These are phyloP conservation scores for Odocoileus virginianus DNA, from an alignment of 2,113 vertebrate species.

Conservation along the genomic window DNA sequence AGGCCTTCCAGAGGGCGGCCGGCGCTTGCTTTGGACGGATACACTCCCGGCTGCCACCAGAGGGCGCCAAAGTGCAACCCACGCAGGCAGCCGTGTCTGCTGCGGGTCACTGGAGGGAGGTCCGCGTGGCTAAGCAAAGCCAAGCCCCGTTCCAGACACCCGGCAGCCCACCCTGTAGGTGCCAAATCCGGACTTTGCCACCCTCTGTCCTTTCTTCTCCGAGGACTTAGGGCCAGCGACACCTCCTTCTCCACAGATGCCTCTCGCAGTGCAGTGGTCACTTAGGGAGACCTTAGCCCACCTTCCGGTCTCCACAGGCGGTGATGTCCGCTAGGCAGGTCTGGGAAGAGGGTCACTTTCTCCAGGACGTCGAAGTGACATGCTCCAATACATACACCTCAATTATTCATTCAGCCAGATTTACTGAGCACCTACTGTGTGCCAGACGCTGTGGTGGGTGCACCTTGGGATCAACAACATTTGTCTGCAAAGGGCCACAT, in stretches of 20 bases:
- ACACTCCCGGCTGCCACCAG: not conserved
- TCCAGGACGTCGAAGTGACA: not conserved
- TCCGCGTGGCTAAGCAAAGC: not conserved
- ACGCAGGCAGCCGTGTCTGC: accelerated
- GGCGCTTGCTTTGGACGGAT: not conserved
- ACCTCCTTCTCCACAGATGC: not conserved
- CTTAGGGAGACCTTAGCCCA: not conserved
- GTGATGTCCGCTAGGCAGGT: not conserved
- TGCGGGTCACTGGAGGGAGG: accelerated
- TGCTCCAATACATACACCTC: not conserved
- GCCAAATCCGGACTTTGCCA: not conserved
- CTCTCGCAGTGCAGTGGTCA: not conserved
- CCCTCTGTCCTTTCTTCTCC: not conserved
- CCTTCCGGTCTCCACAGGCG: not conserved
- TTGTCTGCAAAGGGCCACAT: not conserved
- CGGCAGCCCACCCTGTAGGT: not conserved
- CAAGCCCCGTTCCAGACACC: not conserved
- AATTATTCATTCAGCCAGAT: not conserved
- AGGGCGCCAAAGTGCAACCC: not conserved
- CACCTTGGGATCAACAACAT: not conserved
- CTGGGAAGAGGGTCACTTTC: not conserved
- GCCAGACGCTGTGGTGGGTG: not conserved
- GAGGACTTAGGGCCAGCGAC: not conserved
- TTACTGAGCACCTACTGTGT: not conserved
- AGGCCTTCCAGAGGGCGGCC: not conserved